phyloP scores from a whole-genome alignment of 2,797 vertebrate genomes.

The Parambassis ranga region DNA sequence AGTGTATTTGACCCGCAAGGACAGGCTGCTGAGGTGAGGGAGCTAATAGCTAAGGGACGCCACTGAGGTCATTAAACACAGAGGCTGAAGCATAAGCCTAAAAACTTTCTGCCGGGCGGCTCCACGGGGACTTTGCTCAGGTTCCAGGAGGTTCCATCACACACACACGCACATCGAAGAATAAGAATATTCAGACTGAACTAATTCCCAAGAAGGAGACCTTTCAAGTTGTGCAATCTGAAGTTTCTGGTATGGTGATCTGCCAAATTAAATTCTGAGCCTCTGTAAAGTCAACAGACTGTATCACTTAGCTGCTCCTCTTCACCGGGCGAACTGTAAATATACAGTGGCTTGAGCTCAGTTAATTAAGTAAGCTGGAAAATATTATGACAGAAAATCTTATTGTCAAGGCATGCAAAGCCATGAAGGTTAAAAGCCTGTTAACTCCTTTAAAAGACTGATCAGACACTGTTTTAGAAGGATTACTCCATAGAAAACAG shows the following conservation, averaged over 20 bases:
- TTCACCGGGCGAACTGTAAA: conserved; percentile 11
- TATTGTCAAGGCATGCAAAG: not conserved
- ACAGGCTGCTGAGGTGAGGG: conserved; percentile 52
- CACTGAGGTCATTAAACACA: conserved; percentile 71
- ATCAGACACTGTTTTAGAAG: not conserved
- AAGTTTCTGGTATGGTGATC: conserved; percentile 36
- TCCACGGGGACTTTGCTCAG: conserved; percentile 38
- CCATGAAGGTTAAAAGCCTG: not conserved
- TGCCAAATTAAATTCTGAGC: conserved; percentile 38
- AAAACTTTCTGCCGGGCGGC: conserved; percentile 51
- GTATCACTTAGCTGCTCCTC: not conserved
- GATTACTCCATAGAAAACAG: not conserved
- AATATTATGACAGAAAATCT: conserved; percentile 1
- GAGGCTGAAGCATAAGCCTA: conserved; percentile 53
- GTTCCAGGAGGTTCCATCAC: conserved; percentile 43
- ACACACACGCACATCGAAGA: conserved; percentile 32
- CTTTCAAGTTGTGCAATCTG: conserved; percentile 27
- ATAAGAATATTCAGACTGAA: conserved; percentile 54
- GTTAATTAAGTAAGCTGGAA: conserved; percentile 31
- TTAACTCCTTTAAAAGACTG: not conserved
- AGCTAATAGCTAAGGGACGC: conserved; percentile 70
- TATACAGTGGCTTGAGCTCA: not conserved
- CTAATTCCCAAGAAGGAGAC: conserved; percentile 47
- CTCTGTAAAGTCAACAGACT: conserved; percentile 1
- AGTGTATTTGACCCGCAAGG: conserved; percentile 68